Base-by-base conservation (phyloP, 2,113 vertebrate genomes). In the Anseranas semipalmata region DNA sequence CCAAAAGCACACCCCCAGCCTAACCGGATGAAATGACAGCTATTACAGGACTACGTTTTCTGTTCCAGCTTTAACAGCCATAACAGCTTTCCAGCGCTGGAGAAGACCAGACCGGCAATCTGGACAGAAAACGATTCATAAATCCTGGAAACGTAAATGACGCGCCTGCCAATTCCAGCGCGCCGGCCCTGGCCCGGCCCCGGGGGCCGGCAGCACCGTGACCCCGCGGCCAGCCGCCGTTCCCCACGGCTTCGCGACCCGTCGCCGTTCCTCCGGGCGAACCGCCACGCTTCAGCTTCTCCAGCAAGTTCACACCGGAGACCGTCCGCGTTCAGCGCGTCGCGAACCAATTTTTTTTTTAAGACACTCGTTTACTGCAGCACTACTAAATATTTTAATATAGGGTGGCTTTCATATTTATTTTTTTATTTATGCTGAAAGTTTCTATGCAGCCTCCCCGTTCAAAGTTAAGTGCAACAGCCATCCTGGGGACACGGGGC, bases 121-220 rank as follows among this genome's bases (percentile, higher is more conserved):
- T 91, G 95, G 94, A 97, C 88, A 96, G 92, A 95, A 96, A 72
- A 93, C 52, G n/a, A 97, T 96, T 96, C 92, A 93, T 87, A 95
- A 97, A 94, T 77, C 90, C 90, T 95, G 88, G 85, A 97, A 96
- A 80, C 41, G 0, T 89, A 81, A 96, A 60, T 53, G 79, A 87
- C 86, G 48, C 0, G 45, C 59, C 73, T 85, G 91, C 93, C 92
- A 96, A 95, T 85, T 97, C 92, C 88, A 92, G 79, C 39, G 74
- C 12, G 18, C 76, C 43, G 84, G 48, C 85, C 79, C 45, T 22
- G 1, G 66, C 87, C 70, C 41, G 41, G 41, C 41, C 41, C 41
- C 41, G 9, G 9, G 41, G 41, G 41, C 41, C 41, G 41, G 41
- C 41, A 41, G 41, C 41, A 41, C 41, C 41, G 41, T 12, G 41